Percentiles rank a stretch among this genome's conserved stretches.
Conservation (phyloP, 2,888 invertebrate species). For the Nemapogon koenigi region DNA sequence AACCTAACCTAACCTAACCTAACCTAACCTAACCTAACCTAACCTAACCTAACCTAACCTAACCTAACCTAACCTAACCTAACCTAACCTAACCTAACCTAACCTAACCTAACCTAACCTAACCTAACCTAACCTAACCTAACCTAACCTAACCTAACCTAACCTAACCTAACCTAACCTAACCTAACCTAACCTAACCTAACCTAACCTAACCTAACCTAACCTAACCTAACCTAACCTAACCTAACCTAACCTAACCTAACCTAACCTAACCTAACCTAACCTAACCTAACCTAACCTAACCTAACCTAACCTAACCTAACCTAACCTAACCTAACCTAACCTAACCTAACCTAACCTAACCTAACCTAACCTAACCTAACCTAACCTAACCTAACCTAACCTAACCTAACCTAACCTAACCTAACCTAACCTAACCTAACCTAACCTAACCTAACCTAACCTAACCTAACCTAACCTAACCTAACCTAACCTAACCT, state of each 20-base stretch:
- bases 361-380: constrained; percentile 6
- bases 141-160: constrained; percentile 17
- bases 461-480: constrained; percentile 9
- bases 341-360: constrained; percentile 10
- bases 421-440: constrained; percentile 10
- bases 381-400: constrained; percentile 7
- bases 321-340: constrained; percentile 9
- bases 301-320: constrained; percentile 6
- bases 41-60: constrained; percentile 11
- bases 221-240: constrained; percentile 17
- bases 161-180: constrained; percentile 18
- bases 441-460: constrained; percentile 9
- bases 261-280: constrained; percentile 10
- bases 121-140: constrained; percentile 17
- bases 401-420: constrained; percentile 8
- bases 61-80: constrained; percentile 10
- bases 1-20: constrained; percentile 11
- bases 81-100: constrained; percentile 17
- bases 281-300: constrained; percentile 8
- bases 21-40: constrained; percentile 10
- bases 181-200: constrained; percentile 17
- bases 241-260: constrained; percentile 11
- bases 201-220: constrained; percentile 17
- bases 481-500: constrained; percentile 9
- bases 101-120: constrained; percentile 17